These are phyloP conservation scores for Champsocephalus gunnari DNA, from an alignment of 2,797 vertebrate genomes.

Conservation along the genomic window DNA sequence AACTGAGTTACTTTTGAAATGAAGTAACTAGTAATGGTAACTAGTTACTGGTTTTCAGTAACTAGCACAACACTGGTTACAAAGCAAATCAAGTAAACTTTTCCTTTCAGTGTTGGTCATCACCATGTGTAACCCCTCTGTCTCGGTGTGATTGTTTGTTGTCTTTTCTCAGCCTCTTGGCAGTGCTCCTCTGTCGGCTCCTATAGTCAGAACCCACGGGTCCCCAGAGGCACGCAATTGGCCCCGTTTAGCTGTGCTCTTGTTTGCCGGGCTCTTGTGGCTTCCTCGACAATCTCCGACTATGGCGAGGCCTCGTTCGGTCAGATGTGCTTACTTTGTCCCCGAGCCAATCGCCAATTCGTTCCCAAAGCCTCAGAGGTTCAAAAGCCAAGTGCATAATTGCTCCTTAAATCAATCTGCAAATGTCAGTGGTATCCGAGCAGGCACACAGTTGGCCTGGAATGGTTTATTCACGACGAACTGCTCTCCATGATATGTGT, in stretches of 20 bases:
- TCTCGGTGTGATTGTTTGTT: slow-evolving; percentile 32
- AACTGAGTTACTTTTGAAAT: no score
- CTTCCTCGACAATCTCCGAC: slow-evolving; percentile 68
- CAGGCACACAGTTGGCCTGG: slow-evolving; percentile 74
- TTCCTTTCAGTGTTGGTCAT: slow-evolving; percentile 11
- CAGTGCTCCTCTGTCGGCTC: slow-evolving; percentile 58
- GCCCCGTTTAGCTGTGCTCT: slow-evolving; percentile 57
- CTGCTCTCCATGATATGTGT: slow-evolving; percentile 39
- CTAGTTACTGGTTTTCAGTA: no score
- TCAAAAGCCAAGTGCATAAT: slow-evolving; percentile 85
- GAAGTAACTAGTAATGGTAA: no score
- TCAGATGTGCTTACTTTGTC: slow-evolving; percentile 83
- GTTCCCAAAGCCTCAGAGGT: slow-evolving; percentile 81
- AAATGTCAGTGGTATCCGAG: slow-evolving; percentile 76
- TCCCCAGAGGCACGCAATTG: slow-evolving; percentile 63
- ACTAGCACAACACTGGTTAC: not conserved
- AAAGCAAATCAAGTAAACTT: not conserved
- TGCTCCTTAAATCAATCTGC: slow-evolving; percentile 83
- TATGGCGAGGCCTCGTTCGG: slow-evolving; percentile 64
- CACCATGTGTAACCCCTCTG: slow-evolving; percentile 12
- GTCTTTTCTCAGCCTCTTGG: slow-evolving; percentile 48
- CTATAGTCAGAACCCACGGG: slow-evolving; percentile 60
- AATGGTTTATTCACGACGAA: slow-evolving; percentile 66
- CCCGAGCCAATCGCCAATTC: slow-evolving; percentile 78
- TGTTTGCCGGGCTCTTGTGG: slow-evolving; percentile 76